Evolutionary conservation across 1,140 invertebrate species (phyloP).

Genomic region (Acromyrmex echinatior): DNA sequence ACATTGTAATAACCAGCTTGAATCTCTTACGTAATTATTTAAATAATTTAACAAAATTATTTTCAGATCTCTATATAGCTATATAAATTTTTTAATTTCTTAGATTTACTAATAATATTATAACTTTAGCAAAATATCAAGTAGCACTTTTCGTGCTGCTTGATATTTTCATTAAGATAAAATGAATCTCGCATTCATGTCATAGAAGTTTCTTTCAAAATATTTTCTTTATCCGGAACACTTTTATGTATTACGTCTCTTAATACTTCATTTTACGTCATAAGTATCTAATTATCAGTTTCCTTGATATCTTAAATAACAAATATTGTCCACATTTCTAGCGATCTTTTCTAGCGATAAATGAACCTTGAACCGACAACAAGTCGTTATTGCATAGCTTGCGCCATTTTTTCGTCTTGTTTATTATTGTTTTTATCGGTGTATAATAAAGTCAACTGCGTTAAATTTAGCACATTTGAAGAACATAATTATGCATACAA

Average conservation of each 20-base stretch:
- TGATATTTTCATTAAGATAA: not conserved
- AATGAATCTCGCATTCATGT: not conserved
- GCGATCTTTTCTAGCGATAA: not conserved
- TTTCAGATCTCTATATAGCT: no score
- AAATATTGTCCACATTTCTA: conserved; percentile 26
- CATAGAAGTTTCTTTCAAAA: not conserved
- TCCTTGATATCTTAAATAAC: conserved; percentile 12
- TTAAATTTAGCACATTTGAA: conserved; percentile 20
- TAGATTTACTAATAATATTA: no score
- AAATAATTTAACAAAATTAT: no score
- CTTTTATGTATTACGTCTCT: not conserved
- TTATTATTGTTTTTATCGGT: conserved; percentile 30
- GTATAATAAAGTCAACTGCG: not conserved
- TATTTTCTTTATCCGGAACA: not conserved
- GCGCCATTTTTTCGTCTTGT: not conserved
- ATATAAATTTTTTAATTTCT: no score
- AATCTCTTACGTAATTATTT: no score
- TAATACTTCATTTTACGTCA: conserved; percentile 8
- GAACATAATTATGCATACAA: not conserved
- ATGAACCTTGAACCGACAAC: not conserved
- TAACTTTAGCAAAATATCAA: no score
- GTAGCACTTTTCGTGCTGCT: no score
- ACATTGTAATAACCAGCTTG: no score
- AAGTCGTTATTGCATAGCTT: not conserved
- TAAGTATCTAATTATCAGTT: conserved; percentile 9